These are phyloP conservation scores for Serripes groenlandicus DNA, from an alignment of 2,888 invertebrate genomes.

Conservation along the genomic window DNA sequence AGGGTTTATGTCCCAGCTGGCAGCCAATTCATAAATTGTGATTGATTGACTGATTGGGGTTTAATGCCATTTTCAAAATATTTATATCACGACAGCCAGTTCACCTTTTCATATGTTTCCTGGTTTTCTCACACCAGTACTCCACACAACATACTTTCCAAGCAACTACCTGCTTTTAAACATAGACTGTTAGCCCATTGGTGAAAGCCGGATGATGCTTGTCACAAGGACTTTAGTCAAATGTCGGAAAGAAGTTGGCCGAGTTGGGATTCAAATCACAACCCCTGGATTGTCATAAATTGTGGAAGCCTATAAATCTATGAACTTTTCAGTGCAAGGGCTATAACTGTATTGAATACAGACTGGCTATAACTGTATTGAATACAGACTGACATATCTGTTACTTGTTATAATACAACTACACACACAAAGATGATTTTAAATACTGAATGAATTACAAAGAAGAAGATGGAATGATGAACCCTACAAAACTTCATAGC, in stretches of 20 bases:
- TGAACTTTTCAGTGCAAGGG: no score
- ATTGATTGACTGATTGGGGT: background rate
- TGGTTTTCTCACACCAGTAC: background rate
- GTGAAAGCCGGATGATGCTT: background rate
- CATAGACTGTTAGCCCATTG: background rate
- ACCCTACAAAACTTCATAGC: no score
- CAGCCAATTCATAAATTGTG: background rate
- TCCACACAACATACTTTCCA: background rate
- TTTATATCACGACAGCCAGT: background rate
- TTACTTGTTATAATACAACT: no score
- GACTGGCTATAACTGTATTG: no score
- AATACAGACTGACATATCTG: no score
- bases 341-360: no score
- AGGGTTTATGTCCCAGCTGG: background rate
- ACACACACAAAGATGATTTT: no score
- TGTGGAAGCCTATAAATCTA: no score
- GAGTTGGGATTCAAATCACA: background rate
- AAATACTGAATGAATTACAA: no score
- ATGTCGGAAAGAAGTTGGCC: background rate
- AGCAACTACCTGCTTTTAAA: background rate
- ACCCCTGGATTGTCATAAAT: background rate
- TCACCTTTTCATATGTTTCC: background rate
- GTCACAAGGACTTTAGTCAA: background rate
- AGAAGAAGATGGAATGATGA: no score
- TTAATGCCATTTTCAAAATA: background rate